A percentile compares a stretch with the other conserved stretches of the same genome.
phyloP scores from a whole-genome alignment of 2,113 vertebrate genomes.

The Kryptolebias marmoratus region DNA sequence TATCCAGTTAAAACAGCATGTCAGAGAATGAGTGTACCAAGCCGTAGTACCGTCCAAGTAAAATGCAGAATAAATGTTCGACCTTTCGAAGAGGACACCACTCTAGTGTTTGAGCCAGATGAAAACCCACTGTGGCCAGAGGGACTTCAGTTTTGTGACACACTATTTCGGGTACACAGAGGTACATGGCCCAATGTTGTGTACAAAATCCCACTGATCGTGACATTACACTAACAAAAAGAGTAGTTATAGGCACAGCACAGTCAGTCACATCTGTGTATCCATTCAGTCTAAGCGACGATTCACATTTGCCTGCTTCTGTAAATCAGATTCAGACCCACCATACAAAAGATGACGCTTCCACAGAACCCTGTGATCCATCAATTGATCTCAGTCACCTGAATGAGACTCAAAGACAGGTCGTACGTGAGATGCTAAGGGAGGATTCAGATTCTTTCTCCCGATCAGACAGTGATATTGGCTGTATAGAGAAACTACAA shows the following conservation, averaged over 20 bases:
- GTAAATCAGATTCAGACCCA: neutral
- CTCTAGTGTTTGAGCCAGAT: slow-evolving; percentile 33
- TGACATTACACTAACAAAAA: slow-evolving; percentile 15
- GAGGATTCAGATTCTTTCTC: slow-evolving; percentile 8
- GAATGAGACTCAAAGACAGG: neutral
- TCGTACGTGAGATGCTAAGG: neutral
- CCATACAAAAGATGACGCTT: neutral
- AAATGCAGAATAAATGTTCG: neutral
- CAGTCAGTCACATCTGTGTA: slow-evolving; percentile 11
- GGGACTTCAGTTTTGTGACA: slow-evolving; percentile 31
- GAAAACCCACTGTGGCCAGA: slow-evolving; percentile 32
- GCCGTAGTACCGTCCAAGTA: neutral
- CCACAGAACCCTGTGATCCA: slow-evolving; percentile 1
- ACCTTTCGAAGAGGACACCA: slow-evolving; percentile 16
- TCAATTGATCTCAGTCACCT: slow-evolving; percentile 2
- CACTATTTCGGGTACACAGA: neutral
- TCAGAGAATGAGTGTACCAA: neutral
- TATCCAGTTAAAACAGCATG: slow-evolving; percentile 4
- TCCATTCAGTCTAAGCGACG: neutral
- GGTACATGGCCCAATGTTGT: slow-evolving; percentile 7
- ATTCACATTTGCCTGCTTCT: neutral
- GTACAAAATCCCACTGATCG: slow-evolving; percentile 32
- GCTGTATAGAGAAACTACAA: neutral
- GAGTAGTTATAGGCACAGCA: neutral
- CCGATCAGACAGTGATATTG: neutral